Evolutionary conservation across 2,888 invertebrate genomes (phyloP).

Genomic region (Oscheius sp.): DNA sequence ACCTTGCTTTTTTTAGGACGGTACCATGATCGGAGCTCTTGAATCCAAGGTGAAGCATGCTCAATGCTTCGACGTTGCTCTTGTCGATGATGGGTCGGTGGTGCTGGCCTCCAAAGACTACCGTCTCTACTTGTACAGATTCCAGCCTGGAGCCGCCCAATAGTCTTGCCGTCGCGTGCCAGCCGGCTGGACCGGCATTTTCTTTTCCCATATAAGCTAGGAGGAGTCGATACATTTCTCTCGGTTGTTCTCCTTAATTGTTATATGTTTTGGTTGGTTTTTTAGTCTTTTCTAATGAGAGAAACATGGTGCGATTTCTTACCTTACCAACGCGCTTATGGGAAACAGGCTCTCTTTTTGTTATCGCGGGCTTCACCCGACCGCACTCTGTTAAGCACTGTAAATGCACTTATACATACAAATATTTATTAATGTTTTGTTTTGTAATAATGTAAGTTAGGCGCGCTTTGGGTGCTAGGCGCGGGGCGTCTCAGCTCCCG

Average conservation of each 20-base stretch:
- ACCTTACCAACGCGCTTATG: slow-evolving; percentile 6
- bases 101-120: slow-evolving; percentile 99
- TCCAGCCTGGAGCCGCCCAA: slow-evolving; percentile 72
- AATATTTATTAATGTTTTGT: slow-evolving; percentile 28
- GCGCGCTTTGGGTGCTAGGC: slow-evolving; percentile 31
- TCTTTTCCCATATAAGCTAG: background rate
- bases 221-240: background rate
- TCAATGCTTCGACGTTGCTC: slow-evolving; percentile 98
- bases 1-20: slow-evolving; percentile 77
- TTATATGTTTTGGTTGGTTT: slow-evolving; percentile 33
- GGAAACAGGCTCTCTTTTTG: slow-evolving; percentile 21
- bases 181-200: slow-evolving; percentile 24
- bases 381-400: slow-evolving; percentile 33
- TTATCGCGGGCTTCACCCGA: slow-evolving; percentile 32
- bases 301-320: background rate
- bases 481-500: slow-evolving; percentile 30
- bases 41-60: slow-evolving; percentile 99
- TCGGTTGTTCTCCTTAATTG: slow-evolving; percentile 25
- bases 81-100: slow-evolving; percentile 98
- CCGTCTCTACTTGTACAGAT: slow-evolving; percentile 97
- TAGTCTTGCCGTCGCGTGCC: slow-evolving; percentile 1
- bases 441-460: slow-evolving; percentile 35
- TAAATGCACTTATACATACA: slow-evolving; percentile 35
- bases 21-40: slow-evolving; percentile 93
- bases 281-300: slow-evolving; percentile 26